Evolutionary conservation across 2,113 vertebrate species (phyloP).

Genomic region (Corythornis madagascariensis): DNA sequence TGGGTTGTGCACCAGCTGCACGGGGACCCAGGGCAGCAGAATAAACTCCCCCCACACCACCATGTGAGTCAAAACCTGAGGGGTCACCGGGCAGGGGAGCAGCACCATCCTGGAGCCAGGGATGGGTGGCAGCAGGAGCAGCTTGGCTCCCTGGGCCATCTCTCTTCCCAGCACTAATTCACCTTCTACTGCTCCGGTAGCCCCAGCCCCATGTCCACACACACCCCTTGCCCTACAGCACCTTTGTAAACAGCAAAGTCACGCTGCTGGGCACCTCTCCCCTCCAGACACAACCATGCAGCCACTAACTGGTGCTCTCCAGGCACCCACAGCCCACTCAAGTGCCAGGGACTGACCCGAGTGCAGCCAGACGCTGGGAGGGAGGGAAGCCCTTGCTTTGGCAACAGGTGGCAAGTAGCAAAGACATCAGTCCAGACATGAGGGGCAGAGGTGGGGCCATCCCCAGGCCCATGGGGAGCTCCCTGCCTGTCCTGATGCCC

Average conservation of each 20-base stretch:
- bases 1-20: accelerated
- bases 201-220: accelerated
- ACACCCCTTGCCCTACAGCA: accelerated
- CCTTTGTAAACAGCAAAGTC: neutral
- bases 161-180: neutral
- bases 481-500: neutral
- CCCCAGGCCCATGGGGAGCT: neutral
- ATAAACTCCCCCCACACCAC: neutral
- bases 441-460: neutral
- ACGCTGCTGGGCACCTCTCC: accelerated
- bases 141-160: neutral
- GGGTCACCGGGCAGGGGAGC: accelerated
- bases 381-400: neutral
- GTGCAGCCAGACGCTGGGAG: accelerated
- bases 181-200: neutral
- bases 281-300: accelerated
- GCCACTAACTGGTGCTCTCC: accelerated
- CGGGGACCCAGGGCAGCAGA: neutral
- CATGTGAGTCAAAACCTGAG: neutral
- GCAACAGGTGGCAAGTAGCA: neutral
- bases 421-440: accelerated
- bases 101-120: neutral
- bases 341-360: accelerated
- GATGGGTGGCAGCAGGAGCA: neutral
- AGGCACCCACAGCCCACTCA: accelerated